A percentile compares a stretch with the other conserved stretches of the same genome.
These are phyloP conservation scores for Scomber japonicus DNA, from an alignment of 2,113 vertebrate species.

Conservation along the genomic window DNA sequence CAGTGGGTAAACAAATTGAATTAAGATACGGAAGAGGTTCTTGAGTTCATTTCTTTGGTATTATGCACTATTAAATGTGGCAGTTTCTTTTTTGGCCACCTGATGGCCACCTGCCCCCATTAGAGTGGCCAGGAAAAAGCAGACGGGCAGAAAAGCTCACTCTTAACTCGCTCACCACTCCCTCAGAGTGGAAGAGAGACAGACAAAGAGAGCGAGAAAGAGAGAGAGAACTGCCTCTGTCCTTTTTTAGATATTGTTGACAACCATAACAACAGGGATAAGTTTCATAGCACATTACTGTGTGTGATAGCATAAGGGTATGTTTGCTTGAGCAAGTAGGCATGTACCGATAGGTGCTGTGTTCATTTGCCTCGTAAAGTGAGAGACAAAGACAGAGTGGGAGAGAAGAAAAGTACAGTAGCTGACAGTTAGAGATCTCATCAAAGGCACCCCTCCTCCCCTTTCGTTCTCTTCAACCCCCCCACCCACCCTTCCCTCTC, in stretches of 20 bases:
- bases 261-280: conserved; percentile 69
- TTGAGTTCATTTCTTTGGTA: conserved; percentile 34
- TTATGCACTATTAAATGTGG: conserved; percentile 53
- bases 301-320: conserved; percentile 57
- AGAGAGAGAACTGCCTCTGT: conserved; percentile 39
- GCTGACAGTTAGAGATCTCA: conserved; percentile 84
- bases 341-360: conserved; percentile 56
- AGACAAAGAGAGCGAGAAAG: conserved; percentile 51
- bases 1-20: conserved; percentile 27
- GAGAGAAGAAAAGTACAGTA: conserved; percentile 81
- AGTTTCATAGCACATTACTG: conserved; percentile 67
- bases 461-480: conserved; percentile 24
- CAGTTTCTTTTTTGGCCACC: conserved; percentile 86
- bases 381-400: conserved; percentile 75
- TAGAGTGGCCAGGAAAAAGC: conserved; percentile 66
- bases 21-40: conserved; percentile 15
- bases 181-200: conserved; percentile 50
- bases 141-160: conserved; percentile 39
- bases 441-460: conserved; percentile 69
- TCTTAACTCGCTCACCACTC: conserved; percentile 52
- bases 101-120: conserved; percentile 88
- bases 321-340: conserved; percentile 60
- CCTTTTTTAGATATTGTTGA: conserved; percentile 72
- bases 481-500: conserved; percentile 37
- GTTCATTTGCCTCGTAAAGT: conserved; percentile 74